These are phyloP conservation scores for Allobates femoralis DNA, from an alignment of 2,797 vertebrate species.

Conservation along the genomic window DNA sequence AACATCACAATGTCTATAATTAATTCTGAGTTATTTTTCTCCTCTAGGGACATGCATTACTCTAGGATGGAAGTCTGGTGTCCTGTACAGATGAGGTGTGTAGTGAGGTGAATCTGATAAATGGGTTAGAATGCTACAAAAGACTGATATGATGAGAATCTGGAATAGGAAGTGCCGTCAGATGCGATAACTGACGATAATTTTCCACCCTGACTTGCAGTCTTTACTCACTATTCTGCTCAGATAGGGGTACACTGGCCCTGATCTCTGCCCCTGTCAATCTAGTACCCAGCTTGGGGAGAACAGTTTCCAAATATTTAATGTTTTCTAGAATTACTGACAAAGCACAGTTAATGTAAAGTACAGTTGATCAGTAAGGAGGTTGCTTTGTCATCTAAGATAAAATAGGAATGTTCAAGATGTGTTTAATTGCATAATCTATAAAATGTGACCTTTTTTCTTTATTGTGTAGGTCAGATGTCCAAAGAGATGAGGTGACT, in stretches of 20 bases:
- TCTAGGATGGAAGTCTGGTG: background rate
- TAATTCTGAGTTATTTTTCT: background rate
- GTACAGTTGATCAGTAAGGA: too few relatives aligned
- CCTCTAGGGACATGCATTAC: background rate
- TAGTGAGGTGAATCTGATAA: background rate
- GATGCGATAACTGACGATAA: conserved; percentile 79
- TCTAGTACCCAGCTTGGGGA: background rate
- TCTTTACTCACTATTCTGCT: conserved; percentile 2
- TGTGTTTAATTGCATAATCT: background rate
- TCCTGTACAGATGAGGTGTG: background rate
- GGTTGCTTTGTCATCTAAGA: too few relatives aligned
- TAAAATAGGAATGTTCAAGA: too few relatives aligned
- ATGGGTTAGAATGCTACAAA: background rate
- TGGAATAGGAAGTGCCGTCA: conserved; percentile 80
- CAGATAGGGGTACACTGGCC: background rate
- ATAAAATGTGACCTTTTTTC: too few relatives aligned
- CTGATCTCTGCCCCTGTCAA: background rate
- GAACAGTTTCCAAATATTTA: too few relatives aligned
- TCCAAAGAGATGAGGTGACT: background rate
- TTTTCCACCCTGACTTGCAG: conserved; percentile 70
- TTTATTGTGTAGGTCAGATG: background rate
- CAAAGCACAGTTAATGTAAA: too few relatives aligned
- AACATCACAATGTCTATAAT: too few relatives aligned
- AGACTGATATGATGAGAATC: conserved; percentile 74
- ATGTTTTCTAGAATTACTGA: too few relatives aligned